Evolutionary conservation across 2,888 invertebrate species (phyloP).

Genomic region (Plagiodera versicolora): DNA sequence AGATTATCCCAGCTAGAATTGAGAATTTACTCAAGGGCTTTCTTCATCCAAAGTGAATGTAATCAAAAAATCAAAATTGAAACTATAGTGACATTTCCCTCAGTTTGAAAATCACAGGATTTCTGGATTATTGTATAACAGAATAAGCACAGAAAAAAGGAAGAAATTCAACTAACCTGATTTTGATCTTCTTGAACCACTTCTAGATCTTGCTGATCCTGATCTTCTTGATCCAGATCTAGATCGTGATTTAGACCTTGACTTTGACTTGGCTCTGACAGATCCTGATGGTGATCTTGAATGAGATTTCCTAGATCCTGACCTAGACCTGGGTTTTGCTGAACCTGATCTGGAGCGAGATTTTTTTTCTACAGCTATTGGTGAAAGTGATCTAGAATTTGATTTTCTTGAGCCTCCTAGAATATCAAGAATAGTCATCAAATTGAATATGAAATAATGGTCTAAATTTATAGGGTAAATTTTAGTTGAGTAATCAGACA

Average conservation of each 20-base stretch:
- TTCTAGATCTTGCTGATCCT: slow-evolving; percentile 26
- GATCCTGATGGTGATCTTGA: slow-evolving; percentile 11
- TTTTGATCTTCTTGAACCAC: slow-evolving; percentile 33
- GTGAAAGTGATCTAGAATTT: slow-evolving; percentile 35
- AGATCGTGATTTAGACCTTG: slow-evolving; percentile 27
- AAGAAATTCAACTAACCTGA: slow-evolving; percentile 19
- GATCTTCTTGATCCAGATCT: slow-evolving; percentile 30
- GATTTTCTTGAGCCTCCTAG: slow-evolving; percentile 24
- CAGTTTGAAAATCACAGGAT: no score
- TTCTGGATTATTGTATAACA: no score
- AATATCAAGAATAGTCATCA: no score
- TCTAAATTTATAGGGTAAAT: neutral
- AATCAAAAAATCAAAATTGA: no score
- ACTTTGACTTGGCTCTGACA: slow-evolving; percentile 23
- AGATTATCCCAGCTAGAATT: no score
- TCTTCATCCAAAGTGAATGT: no score
- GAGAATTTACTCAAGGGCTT: no score
- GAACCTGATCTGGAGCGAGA: slow-evolving; percentile 31
- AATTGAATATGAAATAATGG: no score
- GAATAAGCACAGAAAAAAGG: no score
- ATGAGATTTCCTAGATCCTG: slow-evolving; percentile 28
- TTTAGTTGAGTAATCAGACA: neutral
- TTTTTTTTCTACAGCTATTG: slow-evolving; percentile 24
- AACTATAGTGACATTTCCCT: no score
- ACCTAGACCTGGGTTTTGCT: slow-evolving; percentile 24